Base-by-base conservation (phyloP, 1,140 invertebrate genomes). In the Coelopa frigida region DNA sequence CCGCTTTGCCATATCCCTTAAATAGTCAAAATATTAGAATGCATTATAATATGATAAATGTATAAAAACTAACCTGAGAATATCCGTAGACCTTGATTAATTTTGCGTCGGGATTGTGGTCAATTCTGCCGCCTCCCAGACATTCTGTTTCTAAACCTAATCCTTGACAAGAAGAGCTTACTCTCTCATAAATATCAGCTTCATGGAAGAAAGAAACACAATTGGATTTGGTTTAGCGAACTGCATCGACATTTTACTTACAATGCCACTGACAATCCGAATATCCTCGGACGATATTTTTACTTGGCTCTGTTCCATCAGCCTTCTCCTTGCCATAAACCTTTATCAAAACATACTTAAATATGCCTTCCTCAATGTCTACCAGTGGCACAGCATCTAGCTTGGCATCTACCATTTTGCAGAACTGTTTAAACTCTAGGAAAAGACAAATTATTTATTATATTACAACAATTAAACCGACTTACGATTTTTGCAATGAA, bases 271-370 rank as follows among this genome's bases (percentile, higher is more conserved):
- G 58, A 44, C 78, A 79, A 50, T 75, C 74, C 0, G 59, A 69
- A 57, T 84, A 83, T 17, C 87, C 87, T 14, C 87, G 74, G 12
- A 90, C 84, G 22, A 90, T 79, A 33, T 72, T 71, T 61, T 85
- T 87, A 15, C 59, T 71, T 22, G 64, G 49, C 46, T 61, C 58
- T 5, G 46, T 57, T 5, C 57, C 61, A 42, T 58, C 51, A 2
- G 40, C 7, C 12, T 42, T 14, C 15, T 75, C 72, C 3, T 57
- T 54, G 29, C 69, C 72, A 44, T 74, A 72, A 1, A 90, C 77
- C 55, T 85, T 79, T 24, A 92, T 82, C n/a, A 91, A 70, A 53
- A 92, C 80, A 58, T 92, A 93, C 61, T 93, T 93, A 58, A 89
- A 92, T 38, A 75, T 75, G 23, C 88, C 88, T 48, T 70, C 55